Percentiles rank a stretch among this genome's conserved stretches.
These are phyloP conservation scores for Pardosa pseudoannulata DNA, from an alignment of 2,888 invertebrate species.

Conservation along the genomic window DNA sequence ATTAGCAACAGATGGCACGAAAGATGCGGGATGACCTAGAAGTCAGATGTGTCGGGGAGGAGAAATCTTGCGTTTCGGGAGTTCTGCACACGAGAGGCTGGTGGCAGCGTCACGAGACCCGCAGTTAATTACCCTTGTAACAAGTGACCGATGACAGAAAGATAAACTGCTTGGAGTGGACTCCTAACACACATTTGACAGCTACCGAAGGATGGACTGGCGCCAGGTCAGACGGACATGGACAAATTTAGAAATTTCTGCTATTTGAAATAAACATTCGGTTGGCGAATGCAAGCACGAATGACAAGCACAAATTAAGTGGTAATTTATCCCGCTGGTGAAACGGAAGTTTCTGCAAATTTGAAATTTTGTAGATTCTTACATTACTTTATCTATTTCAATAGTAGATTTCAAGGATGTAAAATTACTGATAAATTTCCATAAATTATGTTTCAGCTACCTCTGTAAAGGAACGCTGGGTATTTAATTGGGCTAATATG, in stretches of 20 bases:
- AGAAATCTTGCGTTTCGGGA: background rate
- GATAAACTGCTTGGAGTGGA: background rate
- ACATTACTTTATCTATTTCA: no score
- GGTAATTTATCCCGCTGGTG: no score
- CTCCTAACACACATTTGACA: background rate
- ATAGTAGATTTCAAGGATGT: no score
- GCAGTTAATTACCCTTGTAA: background rate
- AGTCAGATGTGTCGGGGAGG: background rate
- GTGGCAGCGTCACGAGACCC: background rate
- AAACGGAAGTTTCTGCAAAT: no score
- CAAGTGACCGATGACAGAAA: constrained; percentile 7
- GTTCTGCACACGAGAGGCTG: background rate
- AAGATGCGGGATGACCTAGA: constrained; percentile 13
- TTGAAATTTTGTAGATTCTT: no score
- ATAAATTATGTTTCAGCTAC: no score
- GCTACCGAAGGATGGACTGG: background rate
- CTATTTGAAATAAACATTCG: no score
- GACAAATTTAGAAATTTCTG: background rate
- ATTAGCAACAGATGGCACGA: constrained; percentile 15
- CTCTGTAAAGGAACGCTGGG: no score
- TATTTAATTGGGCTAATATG: no score
- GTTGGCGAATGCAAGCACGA: no score
- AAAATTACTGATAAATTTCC: no score
- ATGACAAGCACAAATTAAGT: no score
- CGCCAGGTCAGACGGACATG: background rate